Evolutionary conservation across 2,797 vertebrate genomes (phyloP).

Genomic region (Alexandromys oeconomus): DNA sequence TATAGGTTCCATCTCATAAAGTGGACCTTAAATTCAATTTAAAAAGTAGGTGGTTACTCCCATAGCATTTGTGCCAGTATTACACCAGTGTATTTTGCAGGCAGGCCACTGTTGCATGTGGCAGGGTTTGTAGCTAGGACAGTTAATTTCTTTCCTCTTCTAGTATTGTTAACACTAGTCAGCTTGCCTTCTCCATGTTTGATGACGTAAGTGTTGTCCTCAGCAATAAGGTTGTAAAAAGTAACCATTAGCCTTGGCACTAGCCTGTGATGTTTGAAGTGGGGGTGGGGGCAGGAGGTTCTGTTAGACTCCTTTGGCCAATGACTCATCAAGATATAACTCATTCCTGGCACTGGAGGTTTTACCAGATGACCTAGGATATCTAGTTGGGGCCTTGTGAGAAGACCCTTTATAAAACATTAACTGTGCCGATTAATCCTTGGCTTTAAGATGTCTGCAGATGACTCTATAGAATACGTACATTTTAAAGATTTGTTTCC

Average conservation of each 20-base stretch:
- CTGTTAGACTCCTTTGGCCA: background rate
- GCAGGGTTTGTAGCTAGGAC: background rate
- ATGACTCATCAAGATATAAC: background rate
- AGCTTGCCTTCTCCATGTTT: background rate
- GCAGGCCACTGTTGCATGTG: background rate
- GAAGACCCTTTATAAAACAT: background rate
- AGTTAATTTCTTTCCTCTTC: background rate
- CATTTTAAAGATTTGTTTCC: background rate
- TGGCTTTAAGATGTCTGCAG: background rate
- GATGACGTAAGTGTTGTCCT: background rate
- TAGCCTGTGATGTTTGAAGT: background rate
- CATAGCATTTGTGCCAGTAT: background rate
- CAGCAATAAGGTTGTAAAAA: background rate
- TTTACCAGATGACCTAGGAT: background rate
- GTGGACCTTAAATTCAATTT: background rate
- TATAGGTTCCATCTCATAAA: background rate
- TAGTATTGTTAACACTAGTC: background rate
- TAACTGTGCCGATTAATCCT: background rate
- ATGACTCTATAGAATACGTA: background rate
- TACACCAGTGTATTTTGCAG: background rate
- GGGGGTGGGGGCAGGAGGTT: background rate
- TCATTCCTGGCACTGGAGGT: background rate
- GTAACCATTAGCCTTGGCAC: background rate
- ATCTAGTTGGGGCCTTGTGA: background rate
- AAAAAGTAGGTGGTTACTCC: background rate